Evolutionary conservation across 2,797 vertebrate species (phyloP), one percentile per base, ranked within the genome.

Genomic region (Cossypha dichroa): DNA sequence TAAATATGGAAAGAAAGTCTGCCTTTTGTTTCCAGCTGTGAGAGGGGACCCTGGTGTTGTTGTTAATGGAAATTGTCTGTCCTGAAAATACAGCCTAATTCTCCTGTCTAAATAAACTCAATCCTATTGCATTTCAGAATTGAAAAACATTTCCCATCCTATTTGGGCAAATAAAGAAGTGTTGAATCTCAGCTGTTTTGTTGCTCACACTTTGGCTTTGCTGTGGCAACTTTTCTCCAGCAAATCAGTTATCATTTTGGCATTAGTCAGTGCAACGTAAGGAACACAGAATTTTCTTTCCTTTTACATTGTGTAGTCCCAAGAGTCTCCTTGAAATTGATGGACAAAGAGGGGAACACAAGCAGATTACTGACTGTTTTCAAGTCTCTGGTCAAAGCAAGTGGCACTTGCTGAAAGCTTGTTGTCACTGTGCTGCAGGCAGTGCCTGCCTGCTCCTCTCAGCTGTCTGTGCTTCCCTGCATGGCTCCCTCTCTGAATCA

Each of bases 61-160:
- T 94, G 80, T 89, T 90, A 79, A 87, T 92, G 92, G 80, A 90
- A 90, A 40, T 52, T 90, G 17, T 76, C 91, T 90, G 70, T 80
- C 62, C 28, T 88, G 74, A 90, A 90, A 94, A 86, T 70, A 58
- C 60, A 72, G 36, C 73, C 54, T 74, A 62, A 72, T 70, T 80
- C 73, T 93, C 82, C 79, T 91, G 64, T 68, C 80, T 93, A 94
- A 96, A 96, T 81, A 96, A 90, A 84, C 62, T 75, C 17, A 5
- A 17, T 79, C 40, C 89, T 95, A 48, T 63, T 84, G 76, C 70
- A 85, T 94, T 91, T 84, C 74, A 85, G 43, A 7, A 66, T 83
- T 88, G 51, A 25, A 85, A 89, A 79, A 33, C 28, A 64, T 67
- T 87, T 46, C 70, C n/a, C 43, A 17, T 83, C 28, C 4, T 21